Conservation (phyloP, 92 coral and sea anemone species). For the Hydrozoanthus gracilis region DNA sequence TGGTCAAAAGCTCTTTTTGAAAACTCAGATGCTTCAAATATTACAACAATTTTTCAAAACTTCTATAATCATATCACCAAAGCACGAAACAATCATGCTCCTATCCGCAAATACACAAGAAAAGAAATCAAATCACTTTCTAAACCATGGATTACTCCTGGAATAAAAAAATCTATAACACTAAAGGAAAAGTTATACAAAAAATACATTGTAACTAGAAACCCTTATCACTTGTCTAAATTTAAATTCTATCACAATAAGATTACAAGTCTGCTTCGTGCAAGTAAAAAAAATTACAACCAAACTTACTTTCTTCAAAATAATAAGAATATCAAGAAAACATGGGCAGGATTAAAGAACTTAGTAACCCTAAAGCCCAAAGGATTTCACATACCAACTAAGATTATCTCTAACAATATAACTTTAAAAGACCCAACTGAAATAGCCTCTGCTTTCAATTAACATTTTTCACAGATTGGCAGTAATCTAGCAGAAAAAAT, state of each 20-base stretch:
- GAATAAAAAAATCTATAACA: conserved; percentile 53
- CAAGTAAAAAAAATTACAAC: conserved; percentile 53
- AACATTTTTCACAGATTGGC: conserved; percentile 37
- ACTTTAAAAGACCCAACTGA: conserved; percentile 30
- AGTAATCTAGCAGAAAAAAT: conserved; percentile 38
- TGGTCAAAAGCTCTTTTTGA: conserved; percentile 46
- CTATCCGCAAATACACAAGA: conserved; percentile 30
- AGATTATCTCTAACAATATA: conserved; percentile 37
- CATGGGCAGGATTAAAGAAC: conserved; percentile 57
- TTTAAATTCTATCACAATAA: conserved; percentile 47
- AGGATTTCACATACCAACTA: conserved; percentile 47
- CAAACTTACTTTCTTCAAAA: conserved; percentile 51
- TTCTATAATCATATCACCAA: conserved; percentile 44
- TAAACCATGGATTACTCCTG: conserved; percentile 44
- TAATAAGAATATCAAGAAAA: conserved; percentile 34
- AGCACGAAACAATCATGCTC: conserved; percentile 54
- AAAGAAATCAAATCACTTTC: conserved; percentile 17
- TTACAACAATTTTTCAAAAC: conserved; percentile 56
- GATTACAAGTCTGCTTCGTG: conserved; percentile 32
- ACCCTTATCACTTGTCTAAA: conserved; percentile 46
- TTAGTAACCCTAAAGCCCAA: conserved; percentile 44
- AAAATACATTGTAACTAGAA: conserved; percentile 47
- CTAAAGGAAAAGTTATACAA: conserved; percentile 54
- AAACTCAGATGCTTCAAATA: conserved; percentile 32
- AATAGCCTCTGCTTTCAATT: conserved; percentile 52